phyloP scores from a whole-genome alignment of 1,140 invertebrate genomes.

The Drosophila orena region DNA sequence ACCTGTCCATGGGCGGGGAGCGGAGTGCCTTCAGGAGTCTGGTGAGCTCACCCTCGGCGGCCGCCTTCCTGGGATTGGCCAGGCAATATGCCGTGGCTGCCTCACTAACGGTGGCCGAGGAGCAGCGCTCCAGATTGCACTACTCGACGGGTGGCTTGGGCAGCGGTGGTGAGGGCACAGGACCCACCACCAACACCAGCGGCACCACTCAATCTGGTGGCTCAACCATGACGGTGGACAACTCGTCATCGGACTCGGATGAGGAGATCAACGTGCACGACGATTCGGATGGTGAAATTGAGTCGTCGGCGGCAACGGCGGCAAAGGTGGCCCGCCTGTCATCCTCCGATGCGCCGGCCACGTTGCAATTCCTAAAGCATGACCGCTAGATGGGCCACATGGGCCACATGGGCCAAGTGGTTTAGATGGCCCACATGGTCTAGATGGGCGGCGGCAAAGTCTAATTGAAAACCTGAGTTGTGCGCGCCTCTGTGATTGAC shows the following conservation, averaged over 20 bases:
- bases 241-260: slow-evolving; percentile 80
- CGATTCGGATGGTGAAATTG: slow-evolving; percentile 86
- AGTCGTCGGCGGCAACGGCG: slow-evolving; percentile 64
- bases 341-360: slow-evolving; percentile 70
- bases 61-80: slow-evolving; percentile 85
- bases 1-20: slow-evolving; percentile 90
- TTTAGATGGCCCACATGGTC: no score
- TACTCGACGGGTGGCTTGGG: slow-evolving; percentile 86
- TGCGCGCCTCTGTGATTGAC: slow-evolving; percentile 81
- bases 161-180: slow-evolving; percentile 62
- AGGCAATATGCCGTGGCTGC: slow-evolving; percentile 85
- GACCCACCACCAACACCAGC: neutral
- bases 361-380: slow-evolving; percentile 82
- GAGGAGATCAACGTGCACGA: slow-evolving; percentile 88
- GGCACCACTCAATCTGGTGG: slow-evolving; percentile 20
- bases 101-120: slow-evolving; percentile 84
- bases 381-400: slow-evolving; percentile 41
- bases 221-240: slow-evolving; percentile 79
- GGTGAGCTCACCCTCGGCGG: slow-evolving; percentile 85
- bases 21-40: slow-evolving; percentile 93
- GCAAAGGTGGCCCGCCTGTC: slow-evolving; percentile 73
- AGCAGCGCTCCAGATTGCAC: slow-evolving; percentile 66
- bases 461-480: slow-evolving; percentile 82
- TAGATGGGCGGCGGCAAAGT: slow-evolving; percentile 48
- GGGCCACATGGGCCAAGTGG: no score